Conservation (phyloP, 2,888 invertebrate genomes). For the Gibbula magus region DNA sequence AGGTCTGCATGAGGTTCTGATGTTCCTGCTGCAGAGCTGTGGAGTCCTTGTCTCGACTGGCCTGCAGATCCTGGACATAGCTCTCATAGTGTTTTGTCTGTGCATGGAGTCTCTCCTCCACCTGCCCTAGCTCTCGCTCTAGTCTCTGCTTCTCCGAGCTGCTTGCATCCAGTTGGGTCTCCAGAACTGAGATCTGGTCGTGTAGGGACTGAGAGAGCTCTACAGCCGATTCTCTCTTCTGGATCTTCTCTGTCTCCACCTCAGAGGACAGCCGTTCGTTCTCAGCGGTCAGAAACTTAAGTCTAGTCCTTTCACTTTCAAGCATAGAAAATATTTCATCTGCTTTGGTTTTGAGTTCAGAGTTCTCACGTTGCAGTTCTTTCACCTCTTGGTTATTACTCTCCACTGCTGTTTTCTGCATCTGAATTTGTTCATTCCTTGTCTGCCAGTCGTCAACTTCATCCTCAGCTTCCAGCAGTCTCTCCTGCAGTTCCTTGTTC, state of each 20-base stretch:
- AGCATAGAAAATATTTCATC: conserved; percentile 38
- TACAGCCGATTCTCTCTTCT: conserved; percentile 4
- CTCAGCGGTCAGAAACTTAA: conserved; percentile 40
- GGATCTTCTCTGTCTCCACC: conserved; percentile 36
- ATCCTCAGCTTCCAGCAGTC: conserved; percentile 43
- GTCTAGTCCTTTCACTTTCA: conserved; percentile 45
- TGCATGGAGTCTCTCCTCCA: conserved; percentile 30
- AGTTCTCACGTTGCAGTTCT: conserved; percentile 44
- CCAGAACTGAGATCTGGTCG: conserved; percentile 23
- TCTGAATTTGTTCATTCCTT: conserved; percentile 44
- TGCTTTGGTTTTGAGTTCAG: conserved; percentile 35
- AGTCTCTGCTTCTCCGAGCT: conserved; percentile 31
- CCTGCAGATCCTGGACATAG: conserved; percentile 53
- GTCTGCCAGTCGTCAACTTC: conserved; percentile 45
- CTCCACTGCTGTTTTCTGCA: conserved; percentile 35
- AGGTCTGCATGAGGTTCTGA: conserved; percentile 44
- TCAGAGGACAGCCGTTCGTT: conserved; percentile 35
- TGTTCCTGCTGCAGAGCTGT: conserved; percentile 50
- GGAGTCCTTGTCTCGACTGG: conserved; percentile 46
- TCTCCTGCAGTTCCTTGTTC: conserved; percentile 41
- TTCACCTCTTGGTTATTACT: conserved; percentile 30
- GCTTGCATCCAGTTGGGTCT: conserved; percentile 35
- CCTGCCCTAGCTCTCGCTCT: conserved; percentile 29
- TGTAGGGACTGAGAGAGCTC: not conserved
- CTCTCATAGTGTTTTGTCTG: conserved; percentile 55